phyloP scores from a whole-genome alignment of 2,113 vertebrate genomes.

The Nettapus auritus region DNA sequence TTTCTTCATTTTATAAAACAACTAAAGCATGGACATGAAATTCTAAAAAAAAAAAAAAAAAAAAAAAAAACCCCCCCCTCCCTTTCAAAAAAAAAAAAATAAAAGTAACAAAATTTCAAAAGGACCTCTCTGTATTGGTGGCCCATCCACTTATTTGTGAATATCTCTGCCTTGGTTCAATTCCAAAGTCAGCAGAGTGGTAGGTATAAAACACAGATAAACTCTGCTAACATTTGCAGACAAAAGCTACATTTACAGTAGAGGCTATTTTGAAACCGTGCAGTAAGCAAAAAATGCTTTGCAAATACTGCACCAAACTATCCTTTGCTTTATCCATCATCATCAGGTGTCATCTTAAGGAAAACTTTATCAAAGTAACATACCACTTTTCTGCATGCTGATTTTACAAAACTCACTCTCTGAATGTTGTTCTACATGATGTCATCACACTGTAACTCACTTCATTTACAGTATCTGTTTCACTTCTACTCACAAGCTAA shows the following conservation, averaged over 20 bases:
- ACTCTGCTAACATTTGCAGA: not conserved
- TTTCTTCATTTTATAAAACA: not conserved
- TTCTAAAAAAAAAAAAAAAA: not conserved
- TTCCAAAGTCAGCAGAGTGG: not conserved
- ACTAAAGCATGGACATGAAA: not conserved
- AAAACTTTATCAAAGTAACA: constrained; percentile 51
- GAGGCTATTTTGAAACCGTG: not conserved
- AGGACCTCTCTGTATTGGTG: not conserved
- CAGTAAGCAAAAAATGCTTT: not conserved
- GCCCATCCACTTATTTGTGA: not conserved
- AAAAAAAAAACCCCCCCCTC: not conserved
- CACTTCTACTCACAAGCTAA: constrained; percentile 81
- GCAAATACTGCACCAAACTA: not conserved
- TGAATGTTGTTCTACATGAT: constrained; percentile 75
- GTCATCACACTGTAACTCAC: constrained; percentile 76
- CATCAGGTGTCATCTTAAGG: not conserved
- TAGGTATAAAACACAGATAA: not conserved
- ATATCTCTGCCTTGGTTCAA: not conserved
- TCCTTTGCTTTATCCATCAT: not conserved
- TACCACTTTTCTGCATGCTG: constrained; percentile 44
- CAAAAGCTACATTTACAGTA: not conserved
- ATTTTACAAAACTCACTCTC: constrained; percentile 66
- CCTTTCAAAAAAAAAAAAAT: not conserved
- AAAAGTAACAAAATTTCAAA: not conserved
- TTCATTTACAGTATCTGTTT: constrained; percentile 83